Evolutionary conservation across 2,797 vertebrate genomes (phyloP).

Genomic region (Arnoldichthys spilopterus): DNA sequence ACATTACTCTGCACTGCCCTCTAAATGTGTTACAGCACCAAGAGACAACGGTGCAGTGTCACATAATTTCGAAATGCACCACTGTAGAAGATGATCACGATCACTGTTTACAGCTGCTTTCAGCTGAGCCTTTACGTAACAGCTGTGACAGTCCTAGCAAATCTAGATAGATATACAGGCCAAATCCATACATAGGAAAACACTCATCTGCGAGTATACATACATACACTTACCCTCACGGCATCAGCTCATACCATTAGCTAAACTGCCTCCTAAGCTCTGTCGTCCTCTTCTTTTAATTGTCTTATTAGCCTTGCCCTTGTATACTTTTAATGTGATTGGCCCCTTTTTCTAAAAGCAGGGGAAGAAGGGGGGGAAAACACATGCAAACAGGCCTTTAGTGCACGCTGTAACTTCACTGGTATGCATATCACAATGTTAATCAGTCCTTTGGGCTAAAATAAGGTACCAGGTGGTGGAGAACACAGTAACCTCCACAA

Average conservation of each 20-base stretch:
- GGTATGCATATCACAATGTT: constrained; percentile 46
- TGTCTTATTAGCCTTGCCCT: constrained; percentile 57
- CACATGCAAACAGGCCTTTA: constrained; percentile 39
- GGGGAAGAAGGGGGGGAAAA: neutral
- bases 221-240: neutral
- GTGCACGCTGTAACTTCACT: constrained; percentile 30
- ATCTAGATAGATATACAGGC: no score
- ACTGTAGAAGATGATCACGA: no score
- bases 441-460: constrained; percentile 54
- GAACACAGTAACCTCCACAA: constrained; percentile 58
- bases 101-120: no score
- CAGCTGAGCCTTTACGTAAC: no score
- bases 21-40: no score
- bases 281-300: constrained; percentile 42
- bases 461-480: constrained; percentile 57
- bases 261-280: constrained; percentile 35
- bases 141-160: no score
- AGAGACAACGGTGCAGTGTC: no score
- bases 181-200: no score
- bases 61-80: no score
- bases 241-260: constrained; percentile 1
- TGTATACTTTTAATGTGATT: constrained; percentile 50
- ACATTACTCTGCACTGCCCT: no score
- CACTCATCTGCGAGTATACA: neutral
- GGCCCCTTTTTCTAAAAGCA: constrained; percentile 32